A percentile compares a stretch with the other conserved stretches of the same genome.
These are phyloP conservation scores for Lamproptera curius DNA, from an alignment of 2,888 invertebrate genomes.

Conservation along the genomic window DNA sequence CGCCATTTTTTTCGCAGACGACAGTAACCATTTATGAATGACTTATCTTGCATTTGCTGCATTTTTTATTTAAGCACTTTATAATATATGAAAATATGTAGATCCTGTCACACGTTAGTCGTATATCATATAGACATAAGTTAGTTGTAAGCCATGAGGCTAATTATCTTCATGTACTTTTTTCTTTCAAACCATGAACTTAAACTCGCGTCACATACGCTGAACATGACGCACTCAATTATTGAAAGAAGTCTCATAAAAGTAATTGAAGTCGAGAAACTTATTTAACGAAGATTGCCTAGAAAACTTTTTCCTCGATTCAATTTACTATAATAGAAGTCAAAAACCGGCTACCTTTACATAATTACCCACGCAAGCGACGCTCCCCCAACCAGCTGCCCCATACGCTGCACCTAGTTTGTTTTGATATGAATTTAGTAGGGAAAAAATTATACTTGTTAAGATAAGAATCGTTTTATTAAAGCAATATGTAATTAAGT, in stretches of 20 bases:
- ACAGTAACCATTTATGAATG: no score
- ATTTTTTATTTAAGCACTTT: no score
- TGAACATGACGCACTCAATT: slow-evolving; percentile 3
- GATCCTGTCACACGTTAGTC: no score
- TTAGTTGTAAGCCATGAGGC: no score
- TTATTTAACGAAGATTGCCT: slow-evolving; percentile 19
- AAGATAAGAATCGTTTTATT: slow-evolving; percentile 44
- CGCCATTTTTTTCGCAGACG: no score
- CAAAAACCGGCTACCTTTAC: slow-evolving; percentile 45
- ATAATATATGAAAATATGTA: no score
- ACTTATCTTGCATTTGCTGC: neutral
- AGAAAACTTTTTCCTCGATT: slow-evolving; percentile 29
- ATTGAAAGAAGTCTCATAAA: slow-evolving; percentile 27
- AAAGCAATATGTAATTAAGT: slow-evolving; percentile 29
- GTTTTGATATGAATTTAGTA: slow-evolving; percentile 53
- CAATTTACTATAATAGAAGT: slow-evolving; percentile 46
- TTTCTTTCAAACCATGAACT: no score
- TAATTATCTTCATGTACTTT: no score
- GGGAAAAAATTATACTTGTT: slow-evolving; percentile 40
- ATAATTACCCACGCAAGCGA: slow-evolving; percentile 48
- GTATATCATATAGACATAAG: no score
- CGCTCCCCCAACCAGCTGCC: slow-evolving; percentile 38
- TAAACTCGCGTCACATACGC: neutral
- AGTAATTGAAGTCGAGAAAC: slow-evolving; percentile 7
- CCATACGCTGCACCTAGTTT: slow-evolving; percentile 44